A percentile compares a stretch with the other conserved stretches of the same genome.
These are phyloP conservation scores for Melikaiella ostensackeni DNA, from an alignment of 2,888 invertebrate genomes.

Conservation along the genomic window DNA sequence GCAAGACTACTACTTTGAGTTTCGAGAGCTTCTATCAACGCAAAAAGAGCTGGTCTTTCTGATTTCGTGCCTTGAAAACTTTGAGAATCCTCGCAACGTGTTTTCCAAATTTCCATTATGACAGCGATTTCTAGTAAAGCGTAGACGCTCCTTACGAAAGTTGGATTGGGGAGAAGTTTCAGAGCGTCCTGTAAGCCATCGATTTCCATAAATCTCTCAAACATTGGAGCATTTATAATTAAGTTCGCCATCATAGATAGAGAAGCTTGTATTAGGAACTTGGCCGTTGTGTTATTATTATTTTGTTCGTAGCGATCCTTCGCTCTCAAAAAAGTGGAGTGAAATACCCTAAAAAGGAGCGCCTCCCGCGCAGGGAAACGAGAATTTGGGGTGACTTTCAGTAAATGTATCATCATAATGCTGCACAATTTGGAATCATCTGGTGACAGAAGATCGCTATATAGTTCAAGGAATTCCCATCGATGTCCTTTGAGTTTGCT, in stretches of 20 bases:
- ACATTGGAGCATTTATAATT: constrained; percentile 79
- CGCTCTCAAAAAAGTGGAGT: constrained; percentile 81
- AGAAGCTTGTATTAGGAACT: constrained; percentile 81
- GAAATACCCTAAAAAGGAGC: constrained; percentile 81
- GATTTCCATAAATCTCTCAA: constrained; percentile 81
- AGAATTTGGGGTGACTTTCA: constrained; percentile 80
- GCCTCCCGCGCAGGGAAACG: constrained; percentile 80
- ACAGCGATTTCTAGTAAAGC: constrained; percentile 81
- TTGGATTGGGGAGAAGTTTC: constrained; percentile 79
- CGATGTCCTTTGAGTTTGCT: constrained; percentile 65
- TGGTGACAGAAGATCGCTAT: constrained; percentile 80
- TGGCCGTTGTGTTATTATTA: constrained; percentile 78
- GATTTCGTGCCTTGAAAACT: constrained; percentile 7
- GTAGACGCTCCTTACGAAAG: constrained; percentile 81
- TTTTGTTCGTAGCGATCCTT: constrained; percentile 77
- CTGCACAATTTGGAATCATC: constrained; percentile 80
- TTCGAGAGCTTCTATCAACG: constrained; percentile 11
- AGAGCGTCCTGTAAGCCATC: constrained; percentile 80
- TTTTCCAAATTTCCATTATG: constrained; percentile 80
- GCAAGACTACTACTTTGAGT: constrained; percentile 9
- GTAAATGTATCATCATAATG: constrained; percentile 80
- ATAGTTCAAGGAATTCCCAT: constrained; percentile 81
- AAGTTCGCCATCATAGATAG: constrained; percentile 81
- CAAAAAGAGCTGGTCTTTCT: not conserved
- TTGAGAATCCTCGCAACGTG: constrained; percentile 67